A percentile compares a stretch with the other conserved stretches of the same genome.
Conservation (phyloP, 1,140 invertebrate genomes). For the Drosophila tani region DNA sequence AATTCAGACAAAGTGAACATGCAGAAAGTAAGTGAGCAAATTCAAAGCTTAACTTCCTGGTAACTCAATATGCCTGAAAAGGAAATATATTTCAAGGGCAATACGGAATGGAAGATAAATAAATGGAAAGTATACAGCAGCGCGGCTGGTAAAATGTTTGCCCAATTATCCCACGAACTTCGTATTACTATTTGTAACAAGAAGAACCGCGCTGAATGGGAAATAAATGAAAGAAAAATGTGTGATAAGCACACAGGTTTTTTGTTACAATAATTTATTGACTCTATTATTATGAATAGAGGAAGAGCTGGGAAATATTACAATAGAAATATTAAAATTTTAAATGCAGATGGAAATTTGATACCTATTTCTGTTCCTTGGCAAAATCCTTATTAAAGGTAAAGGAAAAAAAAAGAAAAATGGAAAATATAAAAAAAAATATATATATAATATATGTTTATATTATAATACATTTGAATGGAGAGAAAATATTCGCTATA, state of each 20-base stretch:
- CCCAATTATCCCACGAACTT: not conserved
- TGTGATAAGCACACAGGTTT: not conserved
- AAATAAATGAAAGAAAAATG: not conserved
- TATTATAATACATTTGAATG: too few relatives aligned
- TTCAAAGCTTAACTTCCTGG: slow-evolving; percentile 18
- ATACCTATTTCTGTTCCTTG: not conserved
- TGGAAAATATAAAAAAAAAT: not conserved
- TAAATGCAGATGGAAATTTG: not conserved
- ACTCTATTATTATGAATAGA: not conserved
- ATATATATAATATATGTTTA: too few relatives aligned
- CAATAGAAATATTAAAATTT: not conserved
- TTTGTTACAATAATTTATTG: not conserved
- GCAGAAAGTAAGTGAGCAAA: slow-evolving; percentile 5
- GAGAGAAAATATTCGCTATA: too few relatives aligned
- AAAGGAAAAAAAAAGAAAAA: not conserved
- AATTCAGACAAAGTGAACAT: slow-evolving; percentile 9
- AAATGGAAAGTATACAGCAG: slow-evolving; percentile 1
- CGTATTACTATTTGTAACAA: not conserved
- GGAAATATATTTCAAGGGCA: slow-evolving; percentile 2
- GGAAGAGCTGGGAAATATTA: not conserved
- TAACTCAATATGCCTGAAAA: slow-evolving; percentile 20
- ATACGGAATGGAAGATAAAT: slow-evolving; percentile 12
- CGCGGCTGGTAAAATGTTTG: slow-evolving; percentile 6
- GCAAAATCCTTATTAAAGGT: too few relatives aligned
- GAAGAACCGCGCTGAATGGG: not conserved